These are phyloP conservation scores for Triplophysa tibetana DNA, from an alignment of 2,113 vertebrate genomes.

Conservation along the genomic window DNA sequence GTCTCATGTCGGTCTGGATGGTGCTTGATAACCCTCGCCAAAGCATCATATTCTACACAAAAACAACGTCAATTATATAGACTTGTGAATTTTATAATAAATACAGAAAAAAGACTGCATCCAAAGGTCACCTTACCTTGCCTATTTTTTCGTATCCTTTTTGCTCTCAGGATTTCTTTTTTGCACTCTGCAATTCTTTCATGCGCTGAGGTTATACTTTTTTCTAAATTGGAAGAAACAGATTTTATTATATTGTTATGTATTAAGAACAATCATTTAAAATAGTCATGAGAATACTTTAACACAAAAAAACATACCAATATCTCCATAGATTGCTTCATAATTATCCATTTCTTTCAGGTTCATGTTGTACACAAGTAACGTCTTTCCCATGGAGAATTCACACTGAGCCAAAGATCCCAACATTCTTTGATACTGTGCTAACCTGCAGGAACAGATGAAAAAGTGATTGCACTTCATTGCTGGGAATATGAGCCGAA, in stretches of 20 bases:
- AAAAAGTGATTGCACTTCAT: background rate
- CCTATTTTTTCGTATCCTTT: conserved; percentile 96
- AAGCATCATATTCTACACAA: conserved; percentile 91
- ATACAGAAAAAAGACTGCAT: background rate
- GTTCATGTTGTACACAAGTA: conserved; percentile 98
- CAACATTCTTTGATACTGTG: conserved; percentile 95
- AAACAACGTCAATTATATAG: background rate
- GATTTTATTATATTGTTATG: background rate
- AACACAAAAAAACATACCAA: conserved; percentile 75
- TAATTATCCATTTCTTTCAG: conserved; percentile 98
- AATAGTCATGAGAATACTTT: background rate
- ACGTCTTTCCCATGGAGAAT: conserved; percentile 97
- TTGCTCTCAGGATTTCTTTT: conserved; percentile 96
- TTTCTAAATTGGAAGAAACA: conserved; percentile 72
- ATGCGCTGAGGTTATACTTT: conserved; percentile 90
- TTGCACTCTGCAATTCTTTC: conserved; percentile 98
- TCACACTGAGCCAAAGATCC: conserved; percentile 92
- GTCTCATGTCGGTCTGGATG: conserved; percentile 97
- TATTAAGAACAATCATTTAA: background rate
- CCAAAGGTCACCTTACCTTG: conserved; percentile 79
- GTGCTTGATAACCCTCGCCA: conserved; percentile 96
- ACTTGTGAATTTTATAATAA: background rate
- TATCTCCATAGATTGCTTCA: conserved; percentile 92
- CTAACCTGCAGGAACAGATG: conserved; percentile 74
- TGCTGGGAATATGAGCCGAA: background rate